Conservation (phyloP, 1,140 invertebrate genomes). For the Drosophila pachea region DNA sequence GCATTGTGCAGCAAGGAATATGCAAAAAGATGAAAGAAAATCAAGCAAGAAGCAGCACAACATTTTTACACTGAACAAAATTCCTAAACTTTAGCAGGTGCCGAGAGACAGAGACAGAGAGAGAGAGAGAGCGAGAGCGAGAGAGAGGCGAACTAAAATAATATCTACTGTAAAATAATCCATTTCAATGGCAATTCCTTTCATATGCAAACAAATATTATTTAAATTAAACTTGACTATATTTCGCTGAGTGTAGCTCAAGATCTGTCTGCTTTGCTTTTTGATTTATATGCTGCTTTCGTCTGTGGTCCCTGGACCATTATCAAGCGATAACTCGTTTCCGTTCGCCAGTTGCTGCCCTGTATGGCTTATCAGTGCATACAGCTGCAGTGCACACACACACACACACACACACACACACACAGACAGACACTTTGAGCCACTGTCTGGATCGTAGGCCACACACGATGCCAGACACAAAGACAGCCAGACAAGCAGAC, state of each 20-base stretch:
- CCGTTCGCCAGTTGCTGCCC: constrained; percentile 26
- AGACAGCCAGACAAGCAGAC: neutral
- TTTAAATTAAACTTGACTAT: no score
- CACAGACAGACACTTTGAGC: neutral
- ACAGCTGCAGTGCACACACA: constrained; percentile 20
- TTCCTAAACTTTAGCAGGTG: neutral
- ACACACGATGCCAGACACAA: constrained; percentile 23
- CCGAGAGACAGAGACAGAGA: no score
- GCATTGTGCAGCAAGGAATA: constrained; percentile 9
- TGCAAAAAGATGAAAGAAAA: constrained; percentile 1
- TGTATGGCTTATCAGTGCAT: constrained; percentile 29
- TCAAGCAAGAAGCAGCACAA: neutral
- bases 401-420: neutral
- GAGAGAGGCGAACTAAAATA: no score
- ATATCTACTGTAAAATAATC: no score
- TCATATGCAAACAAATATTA: no score
- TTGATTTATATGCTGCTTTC: constrained; percentile 6
- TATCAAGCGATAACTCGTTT: constrained; percentile 52
- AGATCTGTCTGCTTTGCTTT: neutral
- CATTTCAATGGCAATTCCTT: no score
- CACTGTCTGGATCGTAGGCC: constrained; percentile 15
- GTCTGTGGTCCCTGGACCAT: constrained; percentile 24
- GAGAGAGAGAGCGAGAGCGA: no score
- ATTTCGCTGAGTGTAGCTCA: constrained; percentile 9
- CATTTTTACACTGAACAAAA: constrained; percentile 8